These are phyloP conservation scores for Candoia aspera DNA, from an alignment of 2,113 vertebrate species.

Conservation along the genomic window DNA sequence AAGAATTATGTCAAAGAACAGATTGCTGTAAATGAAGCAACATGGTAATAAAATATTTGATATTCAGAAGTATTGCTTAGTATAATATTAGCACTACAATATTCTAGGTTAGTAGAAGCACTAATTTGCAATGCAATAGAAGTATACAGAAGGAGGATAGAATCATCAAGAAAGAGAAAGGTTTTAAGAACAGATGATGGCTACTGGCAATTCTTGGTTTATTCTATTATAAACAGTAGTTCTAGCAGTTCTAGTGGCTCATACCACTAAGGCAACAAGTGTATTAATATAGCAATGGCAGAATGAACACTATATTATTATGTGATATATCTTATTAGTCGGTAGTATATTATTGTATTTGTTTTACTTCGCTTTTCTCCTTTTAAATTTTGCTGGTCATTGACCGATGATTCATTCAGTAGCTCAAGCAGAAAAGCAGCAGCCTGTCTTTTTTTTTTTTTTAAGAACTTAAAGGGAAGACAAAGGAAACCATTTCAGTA, in stretches of 20 bases:
- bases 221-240: neutral
- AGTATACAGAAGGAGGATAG: neutral
- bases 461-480: neutral
- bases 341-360: no score
- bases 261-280: no score
- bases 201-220: slow-evolving; percentile 1
- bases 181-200: slow-evolving; percentile 24
- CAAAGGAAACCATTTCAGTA: neutral
- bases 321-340: no score
- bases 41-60: slow-evolving; percentile 3
- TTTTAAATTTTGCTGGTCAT: no score
- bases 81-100: neutral
- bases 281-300: no score
- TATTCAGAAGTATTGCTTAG: neutral
- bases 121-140: neutral
- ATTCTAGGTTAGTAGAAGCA: neutral
- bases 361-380: no score
- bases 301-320: no score
- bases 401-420: no score
- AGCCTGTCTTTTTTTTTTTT: neutral
- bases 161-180: neutral
- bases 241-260: no score
- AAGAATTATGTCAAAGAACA: slow-evolving; percentile 8
- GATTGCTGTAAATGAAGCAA: neutral
- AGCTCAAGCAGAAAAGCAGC: neutral